Evolutionary conservation across 2,797 vertebrate species (phyloP).

Genomic region (Chaunax sp.): DNA sequence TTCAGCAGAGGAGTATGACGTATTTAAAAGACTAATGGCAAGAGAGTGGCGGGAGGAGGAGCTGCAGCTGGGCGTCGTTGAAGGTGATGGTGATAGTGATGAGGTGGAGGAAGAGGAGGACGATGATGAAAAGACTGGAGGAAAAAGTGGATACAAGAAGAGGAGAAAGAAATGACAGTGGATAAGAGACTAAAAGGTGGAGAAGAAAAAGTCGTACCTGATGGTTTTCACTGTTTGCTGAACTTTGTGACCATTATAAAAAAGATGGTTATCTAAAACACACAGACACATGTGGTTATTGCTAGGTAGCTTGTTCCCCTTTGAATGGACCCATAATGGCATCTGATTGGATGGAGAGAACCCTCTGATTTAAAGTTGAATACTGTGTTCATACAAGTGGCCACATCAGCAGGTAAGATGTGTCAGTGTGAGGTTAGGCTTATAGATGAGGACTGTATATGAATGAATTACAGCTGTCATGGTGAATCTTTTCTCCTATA

Average conservation of each 20-base stretch:
- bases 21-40: conserved; percentile 89
- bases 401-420: conserved; percentile 5
- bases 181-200: not conserved
- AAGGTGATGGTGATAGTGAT: conserved; percentile 31
- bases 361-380: not conserved
- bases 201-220: not conserved
- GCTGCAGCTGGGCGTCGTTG: conserved; percentile 33
- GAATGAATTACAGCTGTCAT: not conserved
- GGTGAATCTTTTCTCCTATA: not conserved
- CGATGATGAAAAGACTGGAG: conserved; percentile 29
- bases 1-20: conserved; percentile 86
- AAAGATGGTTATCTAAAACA: conserved; percentile 34
- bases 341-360: not conserved
- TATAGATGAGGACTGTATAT: not conserved
- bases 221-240: conserved; percentile 5
- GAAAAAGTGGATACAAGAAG: conserved; percentile 62
- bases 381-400: conserved; percentile 27
- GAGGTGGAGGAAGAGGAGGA: conserved; percentile 23
- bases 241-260: not conserved
- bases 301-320: not conserved
- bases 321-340: not conserved
- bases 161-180: conserved; percentile 45
- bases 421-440: not conserved
- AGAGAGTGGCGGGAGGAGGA: conserved; percentile 83
- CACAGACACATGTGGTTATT: not conserved